Conservation (phyloP, 2,797 vertebrate genomes). For the Chiroxiphia lanceolata region DNA sequence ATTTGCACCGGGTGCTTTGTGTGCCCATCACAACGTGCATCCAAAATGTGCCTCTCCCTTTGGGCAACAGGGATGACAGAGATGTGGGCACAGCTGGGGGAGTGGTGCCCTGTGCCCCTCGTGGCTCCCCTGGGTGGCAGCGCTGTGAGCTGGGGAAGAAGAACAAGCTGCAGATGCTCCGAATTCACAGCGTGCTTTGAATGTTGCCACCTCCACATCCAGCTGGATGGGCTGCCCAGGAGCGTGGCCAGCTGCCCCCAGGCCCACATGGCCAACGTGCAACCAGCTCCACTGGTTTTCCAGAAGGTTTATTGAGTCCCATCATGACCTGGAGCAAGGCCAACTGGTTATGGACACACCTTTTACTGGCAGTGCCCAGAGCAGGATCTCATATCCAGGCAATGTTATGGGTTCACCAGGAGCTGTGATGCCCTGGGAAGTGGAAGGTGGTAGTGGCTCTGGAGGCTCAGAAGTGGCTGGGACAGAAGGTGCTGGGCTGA, state of each 20-base stretch:
- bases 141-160: background rate
- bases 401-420: background rate
- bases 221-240: background rate
- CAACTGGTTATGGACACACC: accelerated
- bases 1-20: background rate
- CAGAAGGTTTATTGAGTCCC: background rate
- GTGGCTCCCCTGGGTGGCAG: background rate
- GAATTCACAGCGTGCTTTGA: background rate
- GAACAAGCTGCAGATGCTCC: background rate
- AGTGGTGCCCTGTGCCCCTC: accelerated
- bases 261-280: accelerated
- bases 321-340: background rate
- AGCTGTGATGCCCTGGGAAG: background rate
- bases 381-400: accelerated
- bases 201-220: background rate
- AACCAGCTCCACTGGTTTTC: background rate
- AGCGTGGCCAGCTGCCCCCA: accelerated
- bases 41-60: background rate
- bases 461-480: background rate
- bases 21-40: accelerated
- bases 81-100: accelerated
- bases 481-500: background rate
- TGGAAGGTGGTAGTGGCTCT: background rate
- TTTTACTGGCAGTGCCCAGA: too few species aligned
- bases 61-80: accelerated